Evolutionary conservation across 2,113 vertebrate genomes (phyloP).

Genomic region (Sinocyclocheilus rhinocerous): DNA sequence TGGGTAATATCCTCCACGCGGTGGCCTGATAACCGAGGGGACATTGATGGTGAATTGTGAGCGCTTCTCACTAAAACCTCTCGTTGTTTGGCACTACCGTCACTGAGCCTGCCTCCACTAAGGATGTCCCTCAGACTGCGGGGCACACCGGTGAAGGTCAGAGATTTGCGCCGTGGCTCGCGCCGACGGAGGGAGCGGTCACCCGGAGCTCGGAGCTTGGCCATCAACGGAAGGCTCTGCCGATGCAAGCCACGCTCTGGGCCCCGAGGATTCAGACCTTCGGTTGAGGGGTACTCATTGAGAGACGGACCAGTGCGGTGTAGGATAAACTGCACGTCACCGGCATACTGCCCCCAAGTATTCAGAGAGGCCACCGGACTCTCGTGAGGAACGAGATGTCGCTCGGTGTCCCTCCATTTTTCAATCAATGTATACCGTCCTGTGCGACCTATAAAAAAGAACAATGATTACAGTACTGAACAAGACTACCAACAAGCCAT

Average conservation of each 20-base stretch:
- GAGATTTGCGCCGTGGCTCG: constrained; percentile 92
- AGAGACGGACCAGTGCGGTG: constrained; percentile 91
- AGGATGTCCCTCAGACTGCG: constrained; percentile 93
- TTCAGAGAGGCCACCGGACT: constrained; percentile 94
- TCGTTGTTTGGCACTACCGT: constrained; percentile 83
- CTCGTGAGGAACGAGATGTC: constrained; percentile 91
- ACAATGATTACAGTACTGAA: background rate
- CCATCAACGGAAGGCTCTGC: constrained; percentile 91
- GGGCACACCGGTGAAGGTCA: constrained; percentile 93
- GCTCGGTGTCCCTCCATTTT: constrained; percentile 94
- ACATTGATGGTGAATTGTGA: constrained; percentile 63
- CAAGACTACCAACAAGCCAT: background rate
- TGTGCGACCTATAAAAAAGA: constrained; percentile 83
- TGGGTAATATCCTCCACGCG: constrained; percentile 84
- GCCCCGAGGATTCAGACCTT: constrained; percentile 82
- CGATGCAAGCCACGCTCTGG: constrained; percentile 91
- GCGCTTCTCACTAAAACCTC: constrained; percentile 70
- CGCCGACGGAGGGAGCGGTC: constrained; percentile 87
- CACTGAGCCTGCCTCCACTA: constrained; percentile 78
- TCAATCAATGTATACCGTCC: constrained; percentile 95
- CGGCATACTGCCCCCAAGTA: constrained; percentile 97
- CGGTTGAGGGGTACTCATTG: constrained; percentile 89
- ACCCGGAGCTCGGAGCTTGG: constrained; percentile 85
- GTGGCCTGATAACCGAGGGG: constrained; percentile 71
- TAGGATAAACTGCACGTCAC: constrained; percentile 93